Conservation (phyloP, 1,140 invertebrate genomes). For the Brachionus rubens region DNA sequence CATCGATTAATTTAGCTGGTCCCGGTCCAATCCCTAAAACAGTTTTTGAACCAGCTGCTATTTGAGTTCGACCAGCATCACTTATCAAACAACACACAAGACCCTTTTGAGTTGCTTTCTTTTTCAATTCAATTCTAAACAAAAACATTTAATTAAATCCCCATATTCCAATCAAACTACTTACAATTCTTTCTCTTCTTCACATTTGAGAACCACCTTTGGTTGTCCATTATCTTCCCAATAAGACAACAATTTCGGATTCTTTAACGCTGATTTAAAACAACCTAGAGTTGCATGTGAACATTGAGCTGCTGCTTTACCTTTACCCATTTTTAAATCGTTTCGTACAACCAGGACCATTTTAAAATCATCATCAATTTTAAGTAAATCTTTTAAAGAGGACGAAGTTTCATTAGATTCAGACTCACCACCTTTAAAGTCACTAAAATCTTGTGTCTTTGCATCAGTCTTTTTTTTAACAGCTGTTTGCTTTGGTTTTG, state of each 20-base stretch:
- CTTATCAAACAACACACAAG: conserved; percentile 2
- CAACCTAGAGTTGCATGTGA: conserved; percentile 77
- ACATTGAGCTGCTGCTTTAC: conserved; percentile 82
- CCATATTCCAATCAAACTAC: neutral
- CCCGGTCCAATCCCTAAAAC: conserved; percentile 46
- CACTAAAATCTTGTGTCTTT: neutral
- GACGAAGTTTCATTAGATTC: neutral
- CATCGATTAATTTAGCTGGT: conserved; percentile 35
- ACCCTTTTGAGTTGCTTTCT: conserved; percentile 26
- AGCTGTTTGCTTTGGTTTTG: neutral
- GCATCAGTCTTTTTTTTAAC: neutral
- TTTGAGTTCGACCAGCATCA: conserved; percentile 46
- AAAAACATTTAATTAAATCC: neutral
- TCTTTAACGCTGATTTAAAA: conserved; percentile 68
- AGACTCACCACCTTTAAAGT: too few species aligned
- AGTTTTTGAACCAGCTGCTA: conserved; percentile 40
- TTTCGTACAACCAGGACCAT: conserved; percentile 80
- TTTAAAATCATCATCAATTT: conserved; percentile 63
- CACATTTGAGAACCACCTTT: conserved; percentile 42
- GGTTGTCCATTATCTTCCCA: conserved; percentile 40
- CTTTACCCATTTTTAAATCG: conserved; percentile 89
- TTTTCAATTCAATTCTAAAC: conserved; percentile 27
- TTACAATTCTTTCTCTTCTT: conserved; percentile 39
- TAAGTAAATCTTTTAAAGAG: neutral
- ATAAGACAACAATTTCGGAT: neutral